Base-by-base conservation (phyloP, 2,113 vertebrate genomes). In the Cervus canadensis region DNA sequence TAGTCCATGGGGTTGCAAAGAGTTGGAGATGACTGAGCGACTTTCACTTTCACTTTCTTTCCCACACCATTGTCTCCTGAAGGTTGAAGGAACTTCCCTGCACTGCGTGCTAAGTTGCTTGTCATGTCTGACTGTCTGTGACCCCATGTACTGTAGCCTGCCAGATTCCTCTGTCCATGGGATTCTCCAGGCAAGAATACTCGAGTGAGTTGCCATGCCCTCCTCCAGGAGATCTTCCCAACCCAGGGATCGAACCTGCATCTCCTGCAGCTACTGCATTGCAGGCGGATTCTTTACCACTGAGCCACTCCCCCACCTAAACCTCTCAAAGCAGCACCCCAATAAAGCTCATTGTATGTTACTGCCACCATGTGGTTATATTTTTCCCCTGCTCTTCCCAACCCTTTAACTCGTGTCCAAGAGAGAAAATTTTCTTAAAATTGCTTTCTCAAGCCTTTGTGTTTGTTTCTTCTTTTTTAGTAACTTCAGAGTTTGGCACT, bases 351-450 rank as follows among this genome's bases (percentile, higher is more conserved):
- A 43, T 48, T 96, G 10, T 89, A 60, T 97, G 60, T 50, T 96
- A 88, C 95, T 96, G 59, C 92, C 97, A 91, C 83, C 90, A 83
- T 28, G 60, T 97, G 97, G 93, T 86, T 81, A n/a, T 57, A 67
- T 56, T n/a, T 45, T 91, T 48, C 19, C 19, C 21, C 43, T 7
- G 11, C 8, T 54, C 17, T 40, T 11, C 19, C 4, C 40, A 54
- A 81, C 85, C 48, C 11, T n/a, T 26, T 30, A 48, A 14, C 19
- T 36, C 17, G 2, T 19, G 2, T 23, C 13, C 1, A 57, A 78
- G 43, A 90, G 50, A 87, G 30, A 19, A 60, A 87, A 2, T 50
- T 43, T 45, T 90, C 7, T 82, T 91, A 64, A 40, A 50, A 52
- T 74, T 64, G 13, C 10, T 89, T 90, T 86, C n/a, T 82, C 57